phyloP scores from a whole-genome alignment of 2,797 vertebrate genomes.

The Sebastes trivittatus region DNA sequence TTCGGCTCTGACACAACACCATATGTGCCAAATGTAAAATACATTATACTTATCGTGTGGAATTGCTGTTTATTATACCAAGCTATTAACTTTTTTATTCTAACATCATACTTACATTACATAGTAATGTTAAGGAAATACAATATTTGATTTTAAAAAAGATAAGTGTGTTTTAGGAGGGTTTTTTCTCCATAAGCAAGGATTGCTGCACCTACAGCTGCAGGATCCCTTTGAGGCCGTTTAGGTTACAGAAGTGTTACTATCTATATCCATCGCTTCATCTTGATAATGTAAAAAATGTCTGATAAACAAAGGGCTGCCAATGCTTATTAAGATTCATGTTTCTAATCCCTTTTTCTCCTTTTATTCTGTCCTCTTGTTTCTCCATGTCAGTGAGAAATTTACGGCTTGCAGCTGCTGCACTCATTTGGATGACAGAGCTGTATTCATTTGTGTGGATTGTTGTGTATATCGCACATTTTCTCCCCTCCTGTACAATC shows the following conservation, averaged over 20 bases:
- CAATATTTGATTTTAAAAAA: conserved; percentile 24
- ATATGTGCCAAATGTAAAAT: conserved; percentile 29
- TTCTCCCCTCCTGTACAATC: background rate
- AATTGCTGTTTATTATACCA: conserved; percentile 69
- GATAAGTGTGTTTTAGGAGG: conserved; percentile 5
- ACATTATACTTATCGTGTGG: conserved; percentile 74
- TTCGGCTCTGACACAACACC: conserved; percentile 15
- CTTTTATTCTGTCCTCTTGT: conserved; percentile 24
- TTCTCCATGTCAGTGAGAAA: conserved; percentile 48
- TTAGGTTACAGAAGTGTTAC: conserved; percentile 40
- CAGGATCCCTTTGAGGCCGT: conserved; percentile 41
- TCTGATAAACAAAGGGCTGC: conserved; percentile 56
- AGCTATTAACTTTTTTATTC: conserved; percentile 79
- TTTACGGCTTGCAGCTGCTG: conserved; percentile 69
- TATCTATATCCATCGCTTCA: conserved; percentile 61
- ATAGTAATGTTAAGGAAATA: conserved; percentile 25
- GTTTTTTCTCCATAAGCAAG: background rate
- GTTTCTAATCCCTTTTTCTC: conserved; percentile 32
- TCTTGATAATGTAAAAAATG: conserved; percentile 61
- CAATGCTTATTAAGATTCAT: conserved; percentile 65
- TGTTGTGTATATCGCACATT: conserved; percentile 25
- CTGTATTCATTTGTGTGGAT: conserved; percentile 43
- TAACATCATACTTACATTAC: conserved; percentile 15
- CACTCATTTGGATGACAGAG: conserved; percentile 46
- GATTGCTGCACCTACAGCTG: conserved; percentile 33